phyloP scores from a whole-genome alignment of 2,113 vertebrate species.

The Hydropotes inermis region DNA sequence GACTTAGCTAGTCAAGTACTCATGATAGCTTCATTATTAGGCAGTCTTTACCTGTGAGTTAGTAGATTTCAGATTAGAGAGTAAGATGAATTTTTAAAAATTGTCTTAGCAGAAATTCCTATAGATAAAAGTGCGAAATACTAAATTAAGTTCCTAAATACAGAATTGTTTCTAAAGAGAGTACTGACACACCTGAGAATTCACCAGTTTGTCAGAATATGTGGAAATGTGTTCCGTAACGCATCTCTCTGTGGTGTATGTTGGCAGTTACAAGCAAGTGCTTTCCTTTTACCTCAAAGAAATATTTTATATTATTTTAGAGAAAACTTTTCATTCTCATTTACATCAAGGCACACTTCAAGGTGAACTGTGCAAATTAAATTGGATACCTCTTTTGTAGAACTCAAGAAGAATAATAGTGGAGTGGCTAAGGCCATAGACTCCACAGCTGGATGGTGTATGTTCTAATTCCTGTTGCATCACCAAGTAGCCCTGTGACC shows the following conservation, averaged over 20 bases:
- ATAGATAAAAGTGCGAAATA: background rate
- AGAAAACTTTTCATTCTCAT: background rate
- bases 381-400: background rate
- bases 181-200: conserved; percentile 12
- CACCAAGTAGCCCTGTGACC: background rate
- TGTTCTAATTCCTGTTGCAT: background rate
- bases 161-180: background rate
- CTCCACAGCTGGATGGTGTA: background rate
- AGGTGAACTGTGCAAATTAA: background rate
- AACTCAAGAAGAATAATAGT: background rate
- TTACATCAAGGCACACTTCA: background rate
- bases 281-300: conserved; percentile 32
- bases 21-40: background rate
- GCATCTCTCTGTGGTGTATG: background rate
- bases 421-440: background rate
- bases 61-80: background rate
- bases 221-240: background rate
- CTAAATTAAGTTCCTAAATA: conserved; percentile 17
- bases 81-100: background rate
- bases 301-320: background rate
- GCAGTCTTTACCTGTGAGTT: background rate
- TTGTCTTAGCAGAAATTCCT: background rate
- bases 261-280: background rate
- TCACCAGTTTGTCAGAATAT: conserved; percentile 26
- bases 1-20: conserved; percentile 26